Evolutionary conservation across 1,140 invertebrate genomes (phyloP), one percentile per base, ranked within the genome.

Genomic region (Delia radicum): DNA sequence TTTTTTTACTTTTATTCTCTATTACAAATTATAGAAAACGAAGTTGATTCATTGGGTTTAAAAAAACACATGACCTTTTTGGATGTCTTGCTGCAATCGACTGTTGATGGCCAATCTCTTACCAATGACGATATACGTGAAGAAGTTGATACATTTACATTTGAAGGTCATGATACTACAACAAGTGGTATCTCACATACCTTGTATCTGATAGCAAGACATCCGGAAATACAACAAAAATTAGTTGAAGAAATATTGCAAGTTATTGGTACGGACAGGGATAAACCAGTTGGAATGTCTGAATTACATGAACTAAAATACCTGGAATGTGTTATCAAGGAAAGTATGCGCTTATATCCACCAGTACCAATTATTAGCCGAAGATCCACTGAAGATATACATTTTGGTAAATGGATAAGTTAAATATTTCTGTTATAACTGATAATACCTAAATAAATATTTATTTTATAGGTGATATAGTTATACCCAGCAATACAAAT

Each of bases 81-180:
- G 77, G 94, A 95, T 87, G 81, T 94, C 61, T 81, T 95, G 5
- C 85, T 95, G 1, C 85, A 91, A 78, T 87, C 89, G 63, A 89
- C 88, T 74, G 81, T 89, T 10, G 88, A 89, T 78, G 90, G 88
- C 8, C 81, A 87, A 62, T 82, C 84, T 37, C 86, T 94, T 46
- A 89, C 88, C 7, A 87, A 92, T 78, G 82, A 88, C 13, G 91
- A 92, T 79, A 91, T 94, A 24, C 82, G 89, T 71, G 90, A 92
- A 84, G 91, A 92, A 88, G 91, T 92, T 0, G 90, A 92, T 78
- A 93, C 92, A 2, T 93, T 93, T 80, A 91, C 93, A 89, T 93
- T 93, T 85, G 92, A 91, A 87, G 93, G 78, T 42, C 78, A 79
- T 24, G 78, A 79, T 31, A 78, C 77, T 7, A 78, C 75, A 1